Base-by-base conservation (phyloP, 2,888 invertebrate genomes). In the Periphyllus acericola region DNA sequence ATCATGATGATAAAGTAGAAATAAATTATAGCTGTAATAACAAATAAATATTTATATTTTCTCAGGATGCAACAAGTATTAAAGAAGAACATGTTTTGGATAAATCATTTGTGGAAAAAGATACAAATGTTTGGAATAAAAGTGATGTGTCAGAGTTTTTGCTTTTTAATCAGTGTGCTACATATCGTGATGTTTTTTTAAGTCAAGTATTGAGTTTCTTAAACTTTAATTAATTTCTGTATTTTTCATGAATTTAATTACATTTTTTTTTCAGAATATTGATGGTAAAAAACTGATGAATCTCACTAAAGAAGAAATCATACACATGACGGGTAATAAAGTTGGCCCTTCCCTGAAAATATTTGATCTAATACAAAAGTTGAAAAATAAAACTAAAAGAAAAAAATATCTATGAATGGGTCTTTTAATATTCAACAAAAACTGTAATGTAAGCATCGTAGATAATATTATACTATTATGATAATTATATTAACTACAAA, bases 321-420 rank as follows among this genome's bases (percentile, higher is more conserved):
- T 98, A 90, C 96, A 95, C 90, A 93, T 97, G 89, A 95, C 97
- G 40, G 96, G 96, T 90, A 97, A 96, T 94, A 98, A 98, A 93
- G 97, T 98, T 89, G 98, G 98, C 2, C 98, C 98, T 14, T 97
- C 98, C 32, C 92, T 98, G 89, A 98, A 98, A 93, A 97, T 98
- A 90, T 96, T 94, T 91, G 97, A 98, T 93, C 94, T 98, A 90
- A 96, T 98, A 91, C 96, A 87, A 72, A 89, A 89, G 29, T 75
- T 89, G 11, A 89, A 83, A 83, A 89, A 85, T 32, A 89, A 89
- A 80, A 46, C 60, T 29, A 89, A 89, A 87, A 87, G 32, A 81
- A 87, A 75, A 74, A 87, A 74, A 81, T 87, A 75, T 34, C 5
- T 74, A 25, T 81, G n/a, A 81, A 60, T 29, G 46, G 9, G 19